Conservation (phyloP, 2,888 invertebrate genomes). For the Apamea epomidion region DNA sequence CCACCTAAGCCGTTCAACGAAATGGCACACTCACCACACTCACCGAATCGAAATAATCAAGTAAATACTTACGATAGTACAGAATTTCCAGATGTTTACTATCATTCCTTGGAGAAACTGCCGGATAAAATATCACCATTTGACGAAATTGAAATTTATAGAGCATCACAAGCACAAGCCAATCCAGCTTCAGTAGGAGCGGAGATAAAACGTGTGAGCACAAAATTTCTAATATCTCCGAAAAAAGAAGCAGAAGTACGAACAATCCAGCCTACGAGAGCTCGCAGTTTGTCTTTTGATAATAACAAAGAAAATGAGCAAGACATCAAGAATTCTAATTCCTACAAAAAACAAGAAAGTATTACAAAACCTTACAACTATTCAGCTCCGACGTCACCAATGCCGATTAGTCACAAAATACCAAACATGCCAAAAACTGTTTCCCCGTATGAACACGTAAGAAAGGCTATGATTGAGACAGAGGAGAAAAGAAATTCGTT, state of each 20-base stretch:
- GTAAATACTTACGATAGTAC: constrained; percentile 58
- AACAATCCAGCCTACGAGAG: constrained; percentile 85
- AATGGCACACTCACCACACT: constrained; percentile 63
- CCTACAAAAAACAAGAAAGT: constrained; percentile 53
- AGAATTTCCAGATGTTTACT: constrained; percentile 84
- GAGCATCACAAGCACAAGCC: constrained; percentile 77
- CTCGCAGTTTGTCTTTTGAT: constrained; percentile 84
- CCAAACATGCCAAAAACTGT: constrained; percentile 86
- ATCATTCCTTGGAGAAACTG: constrained; percentile 85
- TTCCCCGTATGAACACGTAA: constrained; percentile 85
- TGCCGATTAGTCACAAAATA: constrained; percentile 80
- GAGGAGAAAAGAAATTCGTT: constrained; percentile 84
- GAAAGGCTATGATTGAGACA: constrained; percentile 83
- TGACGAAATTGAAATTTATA: constrained; percentile 82
- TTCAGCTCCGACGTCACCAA: constrained; percentile 87
- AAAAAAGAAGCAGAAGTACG: constrained; percentile 88
- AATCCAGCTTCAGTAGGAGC: constrained; percentile 86
- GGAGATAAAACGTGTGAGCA: constrained; percentile 87
- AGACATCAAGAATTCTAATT: constrained; percentile 34
- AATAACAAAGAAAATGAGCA: constrained; percentile 67
- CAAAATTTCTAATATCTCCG: constrained; percentile 86
- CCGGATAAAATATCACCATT: constrained; percentile 78
- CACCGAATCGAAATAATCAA: constrained; percentile 58
- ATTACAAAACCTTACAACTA: constrained; percentile 83
- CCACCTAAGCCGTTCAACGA: constrained; percentile 79